phyloP scores from a whole-genome alignment of 2,113 vertebrate species.

The Dasyornis broadbenti region DNA sequence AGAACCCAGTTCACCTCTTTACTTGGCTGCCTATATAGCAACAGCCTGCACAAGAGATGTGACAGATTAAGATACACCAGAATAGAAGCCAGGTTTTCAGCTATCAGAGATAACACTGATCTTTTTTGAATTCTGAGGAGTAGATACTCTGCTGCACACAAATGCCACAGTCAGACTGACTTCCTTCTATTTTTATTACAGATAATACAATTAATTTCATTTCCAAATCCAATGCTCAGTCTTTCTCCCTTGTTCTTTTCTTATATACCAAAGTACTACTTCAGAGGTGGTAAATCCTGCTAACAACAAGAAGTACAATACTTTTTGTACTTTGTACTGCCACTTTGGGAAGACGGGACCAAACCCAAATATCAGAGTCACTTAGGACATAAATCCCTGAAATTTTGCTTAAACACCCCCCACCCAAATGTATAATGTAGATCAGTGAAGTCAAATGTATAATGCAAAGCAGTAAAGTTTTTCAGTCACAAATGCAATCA shows the following conservation, averaged over 20 bases:
- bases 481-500: background rate
- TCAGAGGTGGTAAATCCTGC: background rate
- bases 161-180: background rate
- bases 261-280: background rate
- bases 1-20: background rate
- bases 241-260: background rate
- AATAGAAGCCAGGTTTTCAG: background rate
- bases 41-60: background rate
- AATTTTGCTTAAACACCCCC: background rate
- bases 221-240: background rate
- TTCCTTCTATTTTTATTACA: background rate
- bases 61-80: background rate
- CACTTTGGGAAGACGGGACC: background rate
- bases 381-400: background rate
- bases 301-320: background rate
- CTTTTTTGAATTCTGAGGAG: background rate
- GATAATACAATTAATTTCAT: background rate
- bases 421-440: fast-evolving
- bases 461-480: background rate
- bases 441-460: background rate
- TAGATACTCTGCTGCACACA: background rate
- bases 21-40: background rate
- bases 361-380: background rate
- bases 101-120: background rate
- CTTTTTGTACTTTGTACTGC: too few species aligned